Evolutionary conservation across 2,797 vertebrate genomes (phyloP).

Genomic region (Ctenochaetus hawaiiensis): DNA sequence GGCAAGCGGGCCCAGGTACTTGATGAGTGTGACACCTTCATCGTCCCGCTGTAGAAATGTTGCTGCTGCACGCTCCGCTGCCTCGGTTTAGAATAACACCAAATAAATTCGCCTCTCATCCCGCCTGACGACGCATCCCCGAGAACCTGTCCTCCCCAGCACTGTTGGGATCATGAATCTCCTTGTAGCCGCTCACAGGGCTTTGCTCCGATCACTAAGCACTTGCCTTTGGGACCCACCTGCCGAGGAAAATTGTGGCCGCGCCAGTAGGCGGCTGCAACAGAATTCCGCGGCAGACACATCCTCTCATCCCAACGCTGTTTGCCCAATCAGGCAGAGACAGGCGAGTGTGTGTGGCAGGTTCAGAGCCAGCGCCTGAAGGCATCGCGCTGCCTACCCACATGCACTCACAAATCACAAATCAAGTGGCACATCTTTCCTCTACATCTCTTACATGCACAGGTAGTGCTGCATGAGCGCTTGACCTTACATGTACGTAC

Average conservation of each 20-base stretch:
- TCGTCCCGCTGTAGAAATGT: conserved; percentile 84
- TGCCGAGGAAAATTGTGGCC: conserved; percentile 75
- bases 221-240: conserved; percentile 83
- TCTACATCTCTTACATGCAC: conserved; percentile 61
- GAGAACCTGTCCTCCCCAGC: conserved; percentile 84
- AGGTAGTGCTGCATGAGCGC: conserved; percentile 57
- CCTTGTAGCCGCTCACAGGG: conserved; percentile 85
- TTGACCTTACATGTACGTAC: conserved; percentile 65
- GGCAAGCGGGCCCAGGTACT: conserved; percentile 86
- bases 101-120: conserved; percentile 88
- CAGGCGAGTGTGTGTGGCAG: conserved; percentile 78
- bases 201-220: conserved; percentile 85
- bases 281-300: conserved; percentile 79
- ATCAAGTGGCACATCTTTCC: conserved; percentile 71
- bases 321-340: conserved; percentile 80
- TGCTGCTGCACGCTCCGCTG: conserved; percentile 85
- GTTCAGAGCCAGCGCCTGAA: conserved; percentile 75
- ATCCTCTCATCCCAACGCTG: conserved; percentile 76
- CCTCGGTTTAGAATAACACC: conserved; percentile 84
- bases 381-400: conserved; percentile 71
- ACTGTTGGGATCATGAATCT: conserved; percentile 86
- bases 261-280: conserved; percentile 67
- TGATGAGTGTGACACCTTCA: conserved; percentile 89
- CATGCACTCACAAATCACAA: conserved; percentile 76
- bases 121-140: conserved; percentile 80